Evolutionary conservation across 2,113 vertebrate genomes (phyloP).

Genomic region (Camelus dromedarius): DNA sequence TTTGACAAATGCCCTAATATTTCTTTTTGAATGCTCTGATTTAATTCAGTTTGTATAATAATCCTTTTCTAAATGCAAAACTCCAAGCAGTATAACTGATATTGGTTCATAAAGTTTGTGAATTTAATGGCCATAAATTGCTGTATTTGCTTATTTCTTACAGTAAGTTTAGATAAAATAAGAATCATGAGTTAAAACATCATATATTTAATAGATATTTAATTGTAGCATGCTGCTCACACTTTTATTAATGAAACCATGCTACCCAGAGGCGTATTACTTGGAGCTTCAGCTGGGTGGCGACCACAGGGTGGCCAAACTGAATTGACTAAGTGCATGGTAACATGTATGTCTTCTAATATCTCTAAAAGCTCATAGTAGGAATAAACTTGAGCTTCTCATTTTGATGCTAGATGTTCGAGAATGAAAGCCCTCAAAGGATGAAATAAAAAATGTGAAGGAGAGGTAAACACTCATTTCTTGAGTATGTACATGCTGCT

Average conservation of each 20-base stretch:
- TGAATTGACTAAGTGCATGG: background rate
- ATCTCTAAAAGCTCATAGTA: background rate
- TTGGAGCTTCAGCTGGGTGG: background rate
- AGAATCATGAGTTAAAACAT: background rate
- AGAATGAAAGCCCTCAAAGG: background rate
- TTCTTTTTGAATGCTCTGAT: conserved; percentile 12
- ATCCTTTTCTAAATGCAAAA: background rate
- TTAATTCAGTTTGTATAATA: background rate
- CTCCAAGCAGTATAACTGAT: background rate
- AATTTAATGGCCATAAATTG: background rate
- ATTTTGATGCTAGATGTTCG: background rate
- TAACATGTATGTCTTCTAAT: background rate
- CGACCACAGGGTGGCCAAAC: background rate
- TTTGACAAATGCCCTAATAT: conserved; percentile 37
- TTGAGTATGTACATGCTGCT: background rate
- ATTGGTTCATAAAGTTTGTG: background rate
- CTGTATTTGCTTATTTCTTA: background rate
- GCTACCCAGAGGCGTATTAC: background rate
- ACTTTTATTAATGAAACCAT: background rate
- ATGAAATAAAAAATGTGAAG: background rate
- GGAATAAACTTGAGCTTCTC: background rate
- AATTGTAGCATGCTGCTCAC: background rate
- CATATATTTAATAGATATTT: background rate
- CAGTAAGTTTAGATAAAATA: background rate
- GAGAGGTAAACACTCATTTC: background rate